These are phyloP conservation scores for Onchidella celtica DNA, from an alignment of 2,888 invertebrate species.

Conservation along the genomic window DNA sequence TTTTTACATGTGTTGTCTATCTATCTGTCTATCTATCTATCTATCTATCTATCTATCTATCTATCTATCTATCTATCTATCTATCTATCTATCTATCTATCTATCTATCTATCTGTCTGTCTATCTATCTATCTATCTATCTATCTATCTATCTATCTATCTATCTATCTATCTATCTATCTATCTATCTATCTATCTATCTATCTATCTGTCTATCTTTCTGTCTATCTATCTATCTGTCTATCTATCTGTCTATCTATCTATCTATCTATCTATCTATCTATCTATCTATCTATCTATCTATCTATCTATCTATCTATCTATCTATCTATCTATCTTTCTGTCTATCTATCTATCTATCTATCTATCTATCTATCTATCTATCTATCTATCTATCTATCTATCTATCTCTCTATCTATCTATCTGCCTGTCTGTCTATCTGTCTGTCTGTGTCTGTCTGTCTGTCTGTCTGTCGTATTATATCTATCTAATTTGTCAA, in stretches of 20 bases:
- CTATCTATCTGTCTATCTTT: too few species aligned
- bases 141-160: conserved; percentile 18
- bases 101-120: background rate
- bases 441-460: background rate
- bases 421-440: background rate
- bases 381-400: background rate
- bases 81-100: conserved; percentile 3
- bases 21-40: conserved; percentile 2
- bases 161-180: conserved; percentile 10
- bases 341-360: background rate
- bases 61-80: background rate
- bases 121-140: conserved; percentile 17
- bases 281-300: background rate
- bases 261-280: conserved; percentile 7
- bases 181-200: background rate
- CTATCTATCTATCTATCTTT: background rate
- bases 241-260: too few species aligned
- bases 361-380: background rate
- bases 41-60: conserved; percentile 7
- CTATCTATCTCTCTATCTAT: background rate
- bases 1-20: too few species aligned
- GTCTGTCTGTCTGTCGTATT: background rate
- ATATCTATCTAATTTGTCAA: background rate
- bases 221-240: too few species aligned
- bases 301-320: background rate